Conservation (phyloP, 1,140 invertebrate species). For the Antheraea pernyi region DNA sequence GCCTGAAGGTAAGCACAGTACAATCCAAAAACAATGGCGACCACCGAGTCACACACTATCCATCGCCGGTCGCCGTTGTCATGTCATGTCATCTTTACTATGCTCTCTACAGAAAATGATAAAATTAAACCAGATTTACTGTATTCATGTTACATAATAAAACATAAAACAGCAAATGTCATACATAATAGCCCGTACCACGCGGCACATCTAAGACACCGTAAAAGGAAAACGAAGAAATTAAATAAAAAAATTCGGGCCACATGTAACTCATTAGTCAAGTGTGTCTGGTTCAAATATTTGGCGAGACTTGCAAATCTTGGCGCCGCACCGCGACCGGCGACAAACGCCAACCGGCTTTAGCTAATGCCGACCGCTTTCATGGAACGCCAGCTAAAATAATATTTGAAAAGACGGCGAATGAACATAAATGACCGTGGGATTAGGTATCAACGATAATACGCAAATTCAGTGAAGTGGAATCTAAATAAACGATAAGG, state of each 20-base stretch:
- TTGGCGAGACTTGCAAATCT: conserved; percentile 59
- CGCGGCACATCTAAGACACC: neutral
- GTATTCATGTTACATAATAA: neutral
- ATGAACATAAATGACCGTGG: conserved; percentile 75
- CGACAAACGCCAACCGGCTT: conserved; percentile 41
- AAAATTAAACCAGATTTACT: too few species aligned
- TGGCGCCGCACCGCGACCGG: conserved; percentile 45
- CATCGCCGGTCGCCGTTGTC: too few species aligned
- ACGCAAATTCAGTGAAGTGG: conserved; percentile 3
- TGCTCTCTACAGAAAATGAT: neutral
- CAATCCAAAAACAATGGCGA: too few species aligned
- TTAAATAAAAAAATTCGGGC: conserved; percentile 43
- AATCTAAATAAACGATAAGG: neutral
- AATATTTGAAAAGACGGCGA: conserved; percentile 63
- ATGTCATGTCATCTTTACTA: too few species aligned
- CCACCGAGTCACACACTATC: too few species aligned
- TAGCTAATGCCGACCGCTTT: conserved; percentile 38
- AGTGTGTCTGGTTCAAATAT: conserved; percentile 53
- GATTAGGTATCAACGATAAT: conserved; percentile 45
- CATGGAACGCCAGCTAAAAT: conserved; percentile 59
- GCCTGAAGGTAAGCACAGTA: too few species aligned
- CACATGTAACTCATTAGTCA: conserved; percentile 74
- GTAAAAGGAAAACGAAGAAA: conserved; percentile 12
- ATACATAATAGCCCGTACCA: neutral
- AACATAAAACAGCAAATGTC: neutral